Evolutionary conservation across 2,888 invertebrate species (phyloP), one percentile per base, ranked within the genome.

Genomic region (Marasmarcha lunaedactyla): DNA sequence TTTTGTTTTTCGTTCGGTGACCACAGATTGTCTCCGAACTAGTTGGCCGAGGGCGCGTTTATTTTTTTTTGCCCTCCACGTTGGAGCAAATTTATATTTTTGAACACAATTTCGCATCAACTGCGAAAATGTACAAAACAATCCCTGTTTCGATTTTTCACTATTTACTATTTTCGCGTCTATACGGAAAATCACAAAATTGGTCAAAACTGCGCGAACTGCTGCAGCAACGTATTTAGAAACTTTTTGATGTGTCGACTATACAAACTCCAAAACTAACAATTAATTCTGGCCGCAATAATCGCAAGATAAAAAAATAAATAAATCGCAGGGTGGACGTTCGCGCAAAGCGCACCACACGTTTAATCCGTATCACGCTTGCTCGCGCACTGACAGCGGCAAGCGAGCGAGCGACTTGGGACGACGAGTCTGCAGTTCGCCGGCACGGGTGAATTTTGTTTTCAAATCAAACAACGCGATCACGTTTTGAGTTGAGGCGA

Each of bases 271-370:
- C 79, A 77, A 77, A 77, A 71, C 58, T 34, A 30, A 11, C 59
- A 63, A 58, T 61, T 54, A 58, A 65, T 71, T 71, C 74, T 79
- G 71, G 77, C 59, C 56, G 74, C 73, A 77, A 68, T 71, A 78
- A 74, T 77, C 78, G 79, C 62, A 72, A 71, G 61, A 60, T 60
- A 57, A 65, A 68, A 59, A 34, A 34, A 34, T 13, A 34, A 70
- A 71, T 63, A 63, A 71, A 71, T 78, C 79, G 77, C 71, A 67
- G 70, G 72, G 73, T 81, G 76, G 81, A 76, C 68, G 77, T 77
- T 78, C 84, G 78, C 84, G 78, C 77, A 83, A 83, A 77, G 81
- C 74, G 79, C 83, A 81, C 83, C 83, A 73, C 84, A 77, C 84
- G 81, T 78, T 73, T 78, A 78, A 76, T 78, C 81, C 84, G 79